Percentiles rank a stretch among this genome's conserved stretches.
Conservation (phyloP, 1,140 invertebrate species). For the Asobara japonica region DNA sequence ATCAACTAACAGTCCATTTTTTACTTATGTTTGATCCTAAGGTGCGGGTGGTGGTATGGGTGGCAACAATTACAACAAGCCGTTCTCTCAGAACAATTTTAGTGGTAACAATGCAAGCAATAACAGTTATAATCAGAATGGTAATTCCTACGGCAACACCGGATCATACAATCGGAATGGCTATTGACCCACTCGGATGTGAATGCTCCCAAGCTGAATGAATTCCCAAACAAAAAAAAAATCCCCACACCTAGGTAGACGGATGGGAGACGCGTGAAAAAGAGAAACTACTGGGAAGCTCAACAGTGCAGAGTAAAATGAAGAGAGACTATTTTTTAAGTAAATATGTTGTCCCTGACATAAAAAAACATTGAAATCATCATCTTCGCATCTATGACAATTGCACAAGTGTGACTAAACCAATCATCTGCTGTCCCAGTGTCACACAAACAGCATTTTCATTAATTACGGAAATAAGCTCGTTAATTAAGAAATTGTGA, state of each 20-base stretch:
- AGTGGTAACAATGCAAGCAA: slow-evolving; percentile 42
- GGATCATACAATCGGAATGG: slow-evolving; percentile 56
- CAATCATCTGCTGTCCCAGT: not conserved
- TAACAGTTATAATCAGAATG: slow-evolving; percentile 56
- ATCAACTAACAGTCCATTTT: not conserved
- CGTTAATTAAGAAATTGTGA: not conserved
- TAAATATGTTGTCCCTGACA: not conserved
- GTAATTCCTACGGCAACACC: slow-evolving; percentile 43
- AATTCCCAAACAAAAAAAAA: not conserved
- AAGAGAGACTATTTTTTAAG: not conserved
- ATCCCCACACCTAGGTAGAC: not conserved
- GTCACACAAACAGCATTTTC: not conserved
- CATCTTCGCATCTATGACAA: not conserved
- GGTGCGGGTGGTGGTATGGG: slow-evolving; percentile 43
- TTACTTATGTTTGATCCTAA: not conserved
- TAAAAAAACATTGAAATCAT: not conserved
- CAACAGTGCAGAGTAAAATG: not conserved
- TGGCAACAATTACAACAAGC: slow-evolving; percentile 44
- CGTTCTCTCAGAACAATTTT: slow-evolving; percentile 50
- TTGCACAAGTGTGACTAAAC: not conserved
- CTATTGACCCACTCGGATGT: slow-evolving; percentile 46
- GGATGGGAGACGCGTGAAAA: not conserved
- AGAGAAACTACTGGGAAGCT: not conserved
- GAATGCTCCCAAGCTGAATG: not conserved
- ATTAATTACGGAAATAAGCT: not conserved